Conservation (phyloP, 1,140 invertebrate genomes). For the Meloidogyne floridensis region DNA sequence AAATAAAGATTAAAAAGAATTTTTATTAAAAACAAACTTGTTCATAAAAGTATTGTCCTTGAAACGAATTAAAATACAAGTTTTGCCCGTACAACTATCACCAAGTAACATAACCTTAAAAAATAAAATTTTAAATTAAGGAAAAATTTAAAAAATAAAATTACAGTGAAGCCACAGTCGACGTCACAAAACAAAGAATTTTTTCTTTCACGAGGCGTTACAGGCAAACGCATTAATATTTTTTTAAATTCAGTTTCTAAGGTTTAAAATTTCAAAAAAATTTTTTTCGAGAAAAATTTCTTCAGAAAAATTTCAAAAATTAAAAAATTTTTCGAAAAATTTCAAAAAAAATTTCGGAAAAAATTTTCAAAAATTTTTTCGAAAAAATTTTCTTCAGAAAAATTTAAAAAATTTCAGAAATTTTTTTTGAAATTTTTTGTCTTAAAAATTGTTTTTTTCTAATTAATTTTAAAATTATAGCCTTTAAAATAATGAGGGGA, state of each 20-base stretch:
- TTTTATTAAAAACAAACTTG: conserved; percentile 6
- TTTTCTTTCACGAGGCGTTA: background rate
- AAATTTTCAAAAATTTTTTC: too few species aligned
- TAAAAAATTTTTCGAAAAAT: too few species aligned
- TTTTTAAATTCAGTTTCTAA: background rate
- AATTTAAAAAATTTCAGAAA: too few species aligned
- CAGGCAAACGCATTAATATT: background rate
- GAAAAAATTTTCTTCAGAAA: too few species aligned
- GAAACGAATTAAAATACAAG: conserved; percentile 69
- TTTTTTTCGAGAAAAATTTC: too few species aligned
- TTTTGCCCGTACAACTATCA: conserved; percentile 67
- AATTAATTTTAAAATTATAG: too few species aligned
- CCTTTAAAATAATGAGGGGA: too few species aligned
- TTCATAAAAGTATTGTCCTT: conserved; percentile 64
- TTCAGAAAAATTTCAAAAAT: too few species aligned
- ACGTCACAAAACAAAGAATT: conserved; percentile 20
- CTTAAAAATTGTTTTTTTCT: too few species aligned
- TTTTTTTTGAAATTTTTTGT: too few species aligned
- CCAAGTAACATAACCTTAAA: conserved; percentile 66
- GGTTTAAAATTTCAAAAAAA: too few species aligned
- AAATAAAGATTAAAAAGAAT: conserved; percentile 39
- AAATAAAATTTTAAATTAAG: background rate
- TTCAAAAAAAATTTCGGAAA: too few species aligned
- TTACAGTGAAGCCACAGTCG: conserved; percentile 25
- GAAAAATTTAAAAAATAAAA: background rate